Conservation (phyloP, 2,888 invertebrate species). For the Zaprionus lineosus region DNA sequence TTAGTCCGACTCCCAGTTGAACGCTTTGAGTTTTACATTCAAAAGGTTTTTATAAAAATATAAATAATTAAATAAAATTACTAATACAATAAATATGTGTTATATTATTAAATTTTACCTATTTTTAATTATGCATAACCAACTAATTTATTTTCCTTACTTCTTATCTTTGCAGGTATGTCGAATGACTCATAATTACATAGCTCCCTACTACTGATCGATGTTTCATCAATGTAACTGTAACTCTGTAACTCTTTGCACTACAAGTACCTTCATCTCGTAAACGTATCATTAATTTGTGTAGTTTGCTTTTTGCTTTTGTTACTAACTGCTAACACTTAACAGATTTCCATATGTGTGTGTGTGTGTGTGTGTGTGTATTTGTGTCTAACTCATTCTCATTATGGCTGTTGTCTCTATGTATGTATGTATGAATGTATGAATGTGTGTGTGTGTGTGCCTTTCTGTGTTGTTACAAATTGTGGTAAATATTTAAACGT, state of each 20-base stretch:
- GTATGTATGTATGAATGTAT: too few relatives aligned
- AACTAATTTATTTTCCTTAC: neutral
- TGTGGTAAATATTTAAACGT: conserved; percentile 75
- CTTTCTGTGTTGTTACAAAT: conserved; percentile 49
- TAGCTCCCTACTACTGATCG: conserved; percentile 27
- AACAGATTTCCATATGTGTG: conserved; percentile 1
- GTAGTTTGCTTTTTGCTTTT: conserved; percentile 42
- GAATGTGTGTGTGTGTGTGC: conserved; percentile 13
- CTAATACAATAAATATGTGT: too few relatives aligned
- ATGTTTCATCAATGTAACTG: conserved; percentile 60
- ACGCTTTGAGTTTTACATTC: too few relatives aligned
- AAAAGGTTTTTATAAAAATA: too few relatives aligned
- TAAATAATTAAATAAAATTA: too few relatives aligned
- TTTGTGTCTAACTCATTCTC: conserved; percentile 21
- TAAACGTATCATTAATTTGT: conserved; percentile 23
- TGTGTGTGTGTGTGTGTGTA: conserved; percentile 20
- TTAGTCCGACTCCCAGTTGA: too few relatives aligned
- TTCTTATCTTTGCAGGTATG: conserved; percentile 47
- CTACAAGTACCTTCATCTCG: conserved; percentile 23
- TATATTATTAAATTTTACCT: neutral
- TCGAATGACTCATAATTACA: neutral
- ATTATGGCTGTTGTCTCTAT: conserved; percentile 15
- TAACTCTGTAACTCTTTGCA: conserved; percentile 33
- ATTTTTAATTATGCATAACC: too few relatives aligned
- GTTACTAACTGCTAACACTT: conserved; percentile 27